Evolutionary conservation across 2,113 vertebrate species (phyloP).

Genomic region (Ochotona princeps): DNA sequence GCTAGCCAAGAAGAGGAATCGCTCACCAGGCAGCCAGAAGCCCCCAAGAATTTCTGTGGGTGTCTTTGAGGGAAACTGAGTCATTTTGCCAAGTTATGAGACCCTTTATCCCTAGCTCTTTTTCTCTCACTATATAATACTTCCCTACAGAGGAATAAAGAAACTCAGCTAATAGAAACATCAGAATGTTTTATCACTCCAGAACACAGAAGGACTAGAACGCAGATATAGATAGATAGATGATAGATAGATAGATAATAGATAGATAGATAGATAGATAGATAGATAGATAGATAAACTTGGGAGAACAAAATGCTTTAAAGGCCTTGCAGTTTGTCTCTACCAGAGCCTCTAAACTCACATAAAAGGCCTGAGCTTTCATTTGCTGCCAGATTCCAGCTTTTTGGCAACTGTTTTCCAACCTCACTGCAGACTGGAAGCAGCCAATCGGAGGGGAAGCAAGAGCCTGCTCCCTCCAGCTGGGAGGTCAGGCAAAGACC

Average conservation of each 20-base stretch:
- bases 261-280: too few relatives aligned
- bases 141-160: neutral
- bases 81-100: constrained; percentile 43
- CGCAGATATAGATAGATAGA: neutral
- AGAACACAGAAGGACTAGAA: constrained; percentile 43
- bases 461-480: neutral
- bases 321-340: neutral
- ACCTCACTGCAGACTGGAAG: neutral
- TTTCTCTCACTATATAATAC: neutral
- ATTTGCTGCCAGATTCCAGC: constrained; percentile 38
- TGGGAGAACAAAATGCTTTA: neutral
- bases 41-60: neutral
- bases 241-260: too few relatives aligned
- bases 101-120: neutral
- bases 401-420: constrained; percentile 43
- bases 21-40: constrained; percentile 14
- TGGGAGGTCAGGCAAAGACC: neutral
- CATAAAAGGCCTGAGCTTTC: constrained; percentile 44
- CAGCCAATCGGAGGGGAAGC: neutral
- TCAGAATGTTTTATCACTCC: constrained; percentile 53
- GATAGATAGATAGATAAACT: neutral
- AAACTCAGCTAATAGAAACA: neutral
- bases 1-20: constrained; percentile 57
- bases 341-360: constrained; percentile 1
- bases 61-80: constrained; percentile 38